Conservation (phyloP, 1,140 invertebrate genomes). For the Papilio machaon region DNA sequence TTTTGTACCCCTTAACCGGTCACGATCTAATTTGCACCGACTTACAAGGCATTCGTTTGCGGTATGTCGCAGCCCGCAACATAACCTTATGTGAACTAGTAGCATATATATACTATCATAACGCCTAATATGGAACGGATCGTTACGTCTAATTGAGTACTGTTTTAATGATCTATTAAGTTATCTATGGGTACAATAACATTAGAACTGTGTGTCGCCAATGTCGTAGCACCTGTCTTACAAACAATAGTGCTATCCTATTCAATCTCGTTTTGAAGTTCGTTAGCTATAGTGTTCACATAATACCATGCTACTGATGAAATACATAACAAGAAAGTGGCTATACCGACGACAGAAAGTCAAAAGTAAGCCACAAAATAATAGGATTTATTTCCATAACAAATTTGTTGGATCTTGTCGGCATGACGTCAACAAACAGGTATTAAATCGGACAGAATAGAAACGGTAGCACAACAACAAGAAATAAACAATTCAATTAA, state of each 20-base stretch:
- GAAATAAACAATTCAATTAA: slow-evolving; percentile 51
- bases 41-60: slow-evolving; percentile 14
- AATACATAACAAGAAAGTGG: too few species aligned
- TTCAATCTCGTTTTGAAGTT: too few species aligned
- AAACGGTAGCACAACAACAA: slow-evolving; percentile 25
- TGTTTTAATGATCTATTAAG: not conserved
- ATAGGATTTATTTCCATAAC: slow-evolving; percentile 1
- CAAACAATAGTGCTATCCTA: too few species aligned
- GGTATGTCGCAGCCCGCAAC: not conserved
- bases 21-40: slow-evolving; percentile 22
- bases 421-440: slow-evolving; percentile 23
- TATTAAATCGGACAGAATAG: slow-evolving; percentile 43
- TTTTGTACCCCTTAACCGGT: slow-evolving; percentile 7
- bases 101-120: not conserved
- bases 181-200: not conserved
- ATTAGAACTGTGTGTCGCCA: not conserved
- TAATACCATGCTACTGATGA: too few species aligned
- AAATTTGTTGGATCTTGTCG: slow-evolving; percentile 1
- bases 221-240: not conserved
- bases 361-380: not conserved
- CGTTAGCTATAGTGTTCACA: too few species aligned
- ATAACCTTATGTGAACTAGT: slow-evolving; percentile 3
- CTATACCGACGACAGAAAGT: not conserved
- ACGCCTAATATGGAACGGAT: slow-evolving; percentile 8
- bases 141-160: not conserved